Conservation (phyloP, 2,888 invertebrate species). For the Acanthosoma haemorrhoidale region DNA sequence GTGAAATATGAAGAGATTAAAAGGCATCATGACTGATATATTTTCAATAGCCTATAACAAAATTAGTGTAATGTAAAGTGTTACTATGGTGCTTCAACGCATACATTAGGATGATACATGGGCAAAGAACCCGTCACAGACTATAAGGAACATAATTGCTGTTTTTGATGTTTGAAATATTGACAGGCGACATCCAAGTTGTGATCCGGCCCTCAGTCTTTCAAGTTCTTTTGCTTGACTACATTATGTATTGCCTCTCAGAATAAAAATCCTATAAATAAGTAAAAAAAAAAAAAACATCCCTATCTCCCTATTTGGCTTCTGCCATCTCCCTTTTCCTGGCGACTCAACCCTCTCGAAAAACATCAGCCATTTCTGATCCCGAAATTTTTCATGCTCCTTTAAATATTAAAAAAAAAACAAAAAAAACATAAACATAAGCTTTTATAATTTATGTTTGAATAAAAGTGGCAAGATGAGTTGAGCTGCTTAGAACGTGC, state of each 20-base stretch:
- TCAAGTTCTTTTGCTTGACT: neutral
- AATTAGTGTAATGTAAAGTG: no score
- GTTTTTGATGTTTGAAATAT: no score
- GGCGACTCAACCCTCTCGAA: neutral
- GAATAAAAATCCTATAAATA: constrained; percentile 31
- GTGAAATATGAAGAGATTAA: no score
- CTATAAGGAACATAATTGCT: no score
- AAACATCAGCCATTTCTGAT: neutral
- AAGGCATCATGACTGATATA: no score
- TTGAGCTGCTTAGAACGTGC: no score
- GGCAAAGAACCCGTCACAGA: no score
- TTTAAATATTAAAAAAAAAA: neutral
- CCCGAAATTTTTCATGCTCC: neutral
- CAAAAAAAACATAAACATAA: neutral
- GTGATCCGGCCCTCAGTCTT: neutral
- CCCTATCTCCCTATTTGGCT: neutral
- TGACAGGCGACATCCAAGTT: neutral
- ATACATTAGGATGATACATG: no score
- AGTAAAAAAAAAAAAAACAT: neutral
- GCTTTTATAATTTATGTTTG: neutral
- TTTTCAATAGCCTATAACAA: no score
- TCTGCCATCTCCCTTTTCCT: neutral
- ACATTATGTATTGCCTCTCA: constrained; percentile 24
- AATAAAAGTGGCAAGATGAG: neutral
- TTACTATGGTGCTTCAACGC: no score